Conservation (phyloP, 2,113 vertebrate species). For the Trematocara nigrifrons region DNA sequence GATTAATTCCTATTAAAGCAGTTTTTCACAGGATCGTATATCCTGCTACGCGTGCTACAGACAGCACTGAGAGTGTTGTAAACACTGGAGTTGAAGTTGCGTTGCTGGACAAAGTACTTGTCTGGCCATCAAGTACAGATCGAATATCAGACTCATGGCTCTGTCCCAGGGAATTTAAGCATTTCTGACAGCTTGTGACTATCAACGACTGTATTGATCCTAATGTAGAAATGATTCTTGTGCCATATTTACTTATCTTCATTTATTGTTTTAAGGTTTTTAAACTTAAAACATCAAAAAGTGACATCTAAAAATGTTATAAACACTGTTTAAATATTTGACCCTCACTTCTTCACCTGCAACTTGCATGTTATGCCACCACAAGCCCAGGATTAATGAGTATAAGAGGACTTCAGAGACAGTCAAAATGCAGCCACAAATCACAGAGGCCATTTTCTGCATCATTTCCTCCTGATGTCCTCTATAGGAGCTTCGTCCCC, state of each 20-base stretch:
- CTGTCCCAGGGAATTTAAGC: not conserved
- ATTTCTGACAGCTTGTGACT: not conserved
- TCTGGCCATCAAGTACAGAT: not conserved
- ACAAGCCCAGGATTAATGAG: constrained; percentile 13
- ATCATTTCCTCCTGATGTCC: constrained; percentile 15
- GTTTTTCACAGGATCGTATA: not conserved
- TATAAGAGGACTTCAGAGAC: constrained; percentile 10
- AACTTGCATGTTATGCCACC: not conserved
- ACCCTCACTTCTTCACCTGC: not conserved
- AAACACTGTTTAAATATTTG: not conserved
- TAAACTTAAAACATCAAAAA: not conserved
- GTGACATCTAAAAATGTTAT: not conserved
- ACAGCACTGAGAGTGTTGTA: not conserved
- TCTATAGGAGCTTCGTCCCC: not conserved
- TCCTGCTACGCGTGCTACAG: not conserved
- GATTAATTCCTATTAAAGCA: not conserved
- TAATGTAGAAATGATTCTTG: not conserved
- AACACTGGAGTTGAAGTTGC: not conserved
- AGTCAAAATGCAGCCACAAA: constrained; percentile 11
- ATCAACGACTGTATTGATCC: not conserved
- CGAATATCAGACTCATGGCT: not conserved
- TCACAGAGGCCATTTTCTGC: constrained; percentile 34
- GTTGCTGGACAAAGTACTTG: not conserved
- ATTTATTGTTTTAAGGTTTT: not conserved
- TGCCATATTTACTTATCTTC: not conserved